Percentiles rank a stretch among this genome's conserved stretches.
Evolutionary conservation across 2,113 vertebrate genomes (phyloP).

Genomic region (Apus apus): DNA sequence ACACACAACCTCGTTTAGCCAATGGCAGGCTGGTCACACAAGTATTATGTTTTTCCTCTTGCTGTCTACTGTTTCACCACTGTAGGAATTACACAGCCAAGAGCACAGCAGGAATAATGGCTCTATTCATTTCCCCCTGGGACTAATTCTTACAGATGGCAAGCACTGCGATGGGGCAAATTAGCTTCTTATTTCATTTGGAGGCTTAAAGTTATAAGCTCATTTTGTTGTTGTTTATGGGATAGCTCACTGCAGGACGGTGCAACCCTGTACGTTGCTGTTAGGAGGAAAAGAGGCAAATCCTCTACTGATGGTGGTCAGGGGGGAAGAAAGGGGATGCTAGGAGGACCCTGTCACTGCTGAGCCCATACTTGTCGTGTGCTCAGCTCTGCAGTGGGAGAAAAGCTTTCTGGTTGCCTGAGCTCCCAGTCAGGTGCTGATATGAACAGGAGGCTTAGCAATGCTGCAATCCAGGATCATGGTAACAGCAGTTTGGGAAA

Average conservation of each 20-base stretch:
- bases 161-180: slow-evolving; percentile 67
- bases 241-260: not conserved
- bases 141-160: slow-evolving; percentile 74
- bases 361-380: not conserved
- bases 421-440: slow-evolving; percentile 43
- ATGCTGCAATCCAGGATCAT: not conserved
- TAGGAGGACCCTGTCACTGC: slow-evolving; percentile 37
- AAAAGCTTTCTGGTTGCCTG: slow-evolving; percentile 23
- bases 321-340: not conserved
- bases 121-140: slow-evolving; percentile 74
- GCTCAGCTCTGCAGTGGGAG: not conserved
- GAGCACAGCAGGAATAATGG: slow-evolving; percentile 67
- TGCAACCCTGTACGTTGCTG: slow-evolving; percentile 40
- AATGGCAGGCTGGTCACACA: slow-evolving; percentile 74
- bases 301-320: not conserved
- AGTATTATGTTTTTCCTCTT: slow-evolving; percentile 78
- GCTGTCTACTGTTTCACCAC: slow-evolving; percentile 74
- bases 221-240: slow-evolving; percentile 68
- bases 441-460: not conserved
- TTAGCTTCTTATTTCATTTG: slow-evolving; percentile 72
- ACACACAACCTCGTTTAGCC: slow-evolving; percentile 41
- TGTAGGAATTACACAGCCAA: slow-evolving; percentile 68
- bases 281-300: not conserved
- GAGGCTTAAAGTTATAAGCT: slow-evolving; percentile 64
- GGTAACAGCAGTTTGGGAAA: not conserved